Conservation (phyloP, 2,888 invertebrate species). For the Tholera decimalis region DNA sequence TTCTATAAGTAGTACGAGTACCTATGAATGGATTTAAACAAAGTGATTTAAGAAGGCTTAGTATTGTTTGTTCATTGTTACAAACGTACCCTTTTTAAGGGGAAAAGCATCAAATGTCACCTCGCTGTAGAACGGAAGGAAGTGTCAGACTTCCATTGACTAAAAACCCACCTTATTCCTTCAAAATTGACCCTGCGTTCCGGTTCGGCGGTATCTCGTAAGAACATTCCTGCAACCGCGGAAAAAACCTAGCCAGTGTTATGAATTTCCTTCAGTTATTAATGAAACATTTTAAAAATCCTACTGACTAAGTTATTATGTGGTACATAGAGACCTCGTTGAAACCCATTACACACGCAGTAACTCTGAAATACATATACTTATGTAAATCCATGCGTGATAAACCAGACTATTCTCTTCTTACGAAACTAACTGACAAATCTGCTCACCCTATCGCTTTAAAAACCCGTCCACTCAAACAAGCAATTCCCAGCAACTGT, state of each 20-base stretch:
- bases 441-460: conserved; percentile 29
- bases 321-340: neutral
- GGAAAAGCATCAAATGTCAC: too few species aligned
- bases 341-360: neutral
- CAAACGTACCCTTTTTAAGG: neutral
- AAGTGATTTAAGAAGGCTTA: neutral
- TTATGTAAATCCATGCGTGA: neutral
- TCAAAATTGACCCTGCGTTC: too few species aligned
- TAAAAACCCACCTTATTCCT: too few species aligned
- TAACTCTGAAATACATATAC: neutral
- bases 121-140: too few species aligned
- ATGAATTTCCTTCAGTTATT: neutral
- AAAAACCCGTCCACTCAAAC: conserved; percentile 46
- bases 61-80: neutral
- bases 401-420: conserved; percentile 3
- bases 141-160: too few species aligned
- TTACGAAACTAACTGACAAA: conserved; percentile 18
- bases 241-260: too few species aligned
- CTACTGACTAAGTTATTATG: neutral
- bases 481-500: conserved; percentile 57
- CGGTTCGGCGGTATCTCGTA: too few species aligned
- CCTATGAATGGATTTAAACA: neutral
- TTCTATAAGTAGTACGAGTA: neutral
- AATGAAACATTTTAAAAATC: neutral
- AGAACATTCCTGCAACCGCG: too few species aligned